phyloP scores from a whole-genome alignment of 2,888 invertebrate genomes.

The Drosophila leonis region DNA sequence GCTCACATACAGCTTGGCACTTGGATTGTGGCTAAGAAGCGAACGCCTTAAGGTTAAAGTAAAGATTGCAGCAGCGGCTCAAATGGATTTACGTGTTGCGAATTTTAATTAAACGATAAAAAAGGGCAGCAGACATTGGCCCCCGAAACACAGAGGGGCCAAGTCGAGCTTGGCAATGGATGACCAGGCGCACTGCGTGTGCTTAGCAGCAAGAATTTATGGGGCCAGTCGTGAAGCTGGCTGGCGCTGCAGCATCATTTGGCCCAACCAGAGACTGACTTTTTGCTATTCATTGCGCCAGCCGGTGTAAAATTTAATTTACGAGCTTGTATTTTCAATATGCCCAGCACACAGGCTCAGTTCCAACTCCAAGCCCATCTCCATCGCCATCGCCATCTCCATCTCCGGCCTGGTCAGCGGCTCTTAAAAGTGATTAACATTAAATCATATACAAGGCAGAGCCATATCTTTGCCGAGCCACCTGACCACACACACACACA shows the following conservation, averaged over 20 bases:
- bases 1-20: conserved; percentile 27
- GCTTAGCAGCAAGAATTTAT: conserved; percentile 78
- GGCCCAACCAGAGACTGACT: conserved; percentile 49
- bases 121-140: conserved; percentile 65
- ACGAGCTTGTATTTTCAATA: conserved; percentile 79
- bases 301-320: conserved; percentile 79
- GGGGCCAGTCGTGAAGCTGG: conserved; percentile 39
- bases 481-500: conserved; percentile 64
- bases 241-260: conserved; percentile 63
- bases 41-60: conserved; percentile 79
- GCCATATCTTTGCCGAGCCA: conserved; percentile 69
- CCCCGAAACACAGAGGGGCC: conserved; percentile 5
- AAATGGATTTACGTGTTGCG: conserved; percentile 83
- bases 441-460: conserved; percentile 68
- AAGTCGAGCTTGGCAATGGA: conserved; percentile 57
- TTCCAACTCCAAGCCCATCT: background rate
- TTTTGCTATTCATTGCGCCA: conserved; percentile 72
- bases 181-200: conserved; percentile 79
- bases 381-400: background rate
- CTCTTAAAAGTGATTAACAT: conserved; percentile 78
- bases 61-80: conserved; percentile 80
- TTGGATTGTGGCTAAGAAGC: conserved; percentile 56
- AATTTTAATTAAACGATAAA: conserved; percentile 83
- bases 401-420: conserved; percentile 25
- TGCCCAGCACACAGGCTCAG: conserved; percentile 21